Evolutionary conservation across 2,888 invertebrate genomes (phyloP), one percentile per base, ranked within the genome.

Genomic region (Protula sp.): DNA sequence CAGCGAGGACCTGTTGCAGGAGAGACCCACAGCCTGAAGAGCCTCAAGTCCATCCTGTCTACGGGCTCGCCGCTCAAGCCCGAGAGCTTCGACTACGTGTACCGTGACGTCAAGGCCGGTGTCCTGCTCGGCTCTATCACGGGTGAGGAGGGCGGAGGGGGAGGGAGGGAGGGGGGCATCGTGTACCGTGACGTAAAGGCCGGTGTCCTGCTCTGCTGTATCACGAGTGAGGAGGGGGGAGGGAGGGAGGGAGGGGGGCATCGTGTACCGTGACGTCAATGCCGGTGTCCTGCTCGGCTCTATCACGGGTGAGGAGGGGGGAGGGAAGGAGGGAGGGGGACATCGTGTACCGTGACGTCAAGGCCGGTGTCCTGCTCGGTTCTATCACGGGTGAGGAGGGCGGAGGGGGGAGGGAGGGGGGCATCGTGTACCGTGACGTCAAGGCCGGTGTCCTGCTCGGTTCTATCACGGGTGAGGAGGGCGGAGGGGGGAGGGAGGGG

Each of bases 41-140:
- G 76, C 1, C 72, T 85, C 55, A 81, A 83, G 65, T 80, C 81
- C 65, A 82, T 85, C 30, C 75, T 85, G 56, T 83, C 83, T 0
- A 84, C 84, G 14, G 84, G 84, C 2, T 83, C 84, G 2, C 85
- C 85, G 0, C 74, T 85, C 31, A 83, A 82, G 63, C 81, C 83
- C 3, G 78, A 82, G 62, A 82, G 81, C 28, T 86, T 82, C 72
- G 82, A 84, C 27, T 86, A 83, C 73, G 83, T 86, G 14, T 85
- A 85, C 72, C 73, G 73, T n/a, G 74, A 82, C 56, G 80, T 86
- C 47, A 85, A 84, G 68, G 62, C 70, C 27, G 80, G 84, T 66
- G 60, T 84, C 0, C 64, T 83, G 2, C 75, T 85, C 2, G 84
- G 82, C 26, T 83, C 84, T 3, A 84, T 83, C 30, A 80, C 83